These are phyloP conservation scores for Andricus grossulariae DNA, from an alignment of 1,140 invertebrate genomes.

Conservation along the genomic window DNA sequence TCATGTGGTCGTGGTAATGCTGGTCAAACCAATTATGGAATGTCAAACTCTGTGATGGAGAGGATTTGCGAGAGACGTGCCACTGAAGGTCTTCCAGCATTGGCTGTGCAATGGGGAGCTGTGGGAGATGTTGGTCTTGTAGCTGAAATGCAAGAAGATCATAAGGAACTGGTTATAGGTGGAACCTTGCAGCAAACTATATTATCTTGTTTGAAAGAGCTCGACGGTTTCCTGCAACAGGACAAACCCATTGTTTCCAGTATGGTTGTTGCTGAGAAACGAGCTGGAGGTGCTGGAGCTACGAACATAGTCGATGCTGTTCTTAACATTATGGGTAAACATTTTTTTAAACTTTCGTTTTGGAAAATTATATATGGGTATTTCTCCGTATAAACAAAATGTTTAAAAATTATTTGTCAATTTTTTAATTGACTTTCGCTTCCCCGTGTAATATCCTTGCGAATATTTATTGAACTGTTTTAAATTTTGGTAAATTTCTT, in stretches of 20 bases:
- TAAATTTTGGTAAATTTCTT: too few species aligned
- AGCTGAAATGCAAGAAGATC: slow-evolving; percentile 81
- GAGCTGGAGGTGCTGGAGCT: slow-evolving; percentile 56
- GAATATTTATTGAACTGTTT: too few species aligned
- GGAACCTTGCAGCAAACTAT: slow-evolving; percentile 84
- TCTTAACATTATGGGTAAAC: slow-evolving; percentile 72
- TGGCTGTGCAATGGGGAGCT: slow-evolving; percentile 80
- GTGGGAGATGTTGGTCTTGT: slow-evolving; percentile 78
- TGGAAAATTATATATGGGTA: background rate
- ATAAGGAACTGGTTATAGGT: slow-evolving; percentile 78
- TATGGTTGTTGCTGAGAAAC: slow-evolving; percentile 80
- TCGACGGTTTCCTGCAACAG: slow-evolving; percentile 79
- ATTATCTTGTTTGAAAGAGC: slow-evolving; percentile 77
- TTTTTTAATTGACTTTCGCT: background rate
- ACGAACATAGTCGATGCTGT: slow-evolving; percentile 72
- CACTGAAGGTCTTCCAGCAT: slow-evolving; percentile 74
- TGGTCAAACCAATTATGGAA: slow-evolving; percentile 87
- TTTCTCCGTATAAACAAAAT: too few species aligned
- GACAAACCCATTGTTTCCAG: slow-evolving; percentile 79
- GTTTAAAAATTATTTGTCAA: background rate
- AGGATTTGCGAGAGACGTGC: slow-evolving; percentile 77
- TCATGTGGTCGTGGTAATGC: slow-evolving; percentile 86
- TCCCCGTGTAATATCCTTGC: too few species aligned
- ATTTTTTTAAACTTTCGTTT: background rate
- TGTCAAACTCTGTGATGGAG: slow-evolving; percentile 80